Evolutionary conservation across 2,113 vertebrate genomes (phyloP), one percentile per base, ranked within the genome.

Genomic region (Potamarius usumacintae): DNA sequence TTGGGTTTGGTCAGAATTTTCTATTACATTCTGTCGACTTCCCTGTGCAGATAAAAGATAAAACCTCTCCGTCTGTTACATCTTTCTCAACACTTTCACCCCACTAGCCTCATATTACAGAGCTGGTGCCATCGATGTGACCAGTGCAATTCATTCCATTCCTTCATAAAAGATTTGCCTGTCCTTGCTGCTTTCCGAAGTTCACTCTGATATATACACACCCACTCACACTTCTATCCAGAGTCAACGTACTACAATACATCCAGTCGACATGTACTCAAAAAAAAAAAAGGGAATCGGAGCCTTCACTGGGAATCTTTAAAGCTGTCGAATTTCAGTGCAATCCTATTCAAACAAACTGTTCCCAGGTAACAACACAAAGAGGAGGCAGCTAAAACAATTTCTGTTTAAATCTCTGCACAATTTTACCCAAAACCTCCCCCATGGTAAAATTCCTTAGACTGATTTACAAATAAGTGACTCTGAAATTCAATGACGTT

Each of bases 81-180:
- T 30, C 71, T 74, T 22, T 74, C 42, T 74, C 42, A 74, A 8
- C 22, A 77, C 74, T 77, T 77, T 52, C 52, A 79, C 52, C 25
- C 53, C 77, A 30, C 12, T 79, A 25, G 52, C 77, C n/a, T 79
- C 20, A 14, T 22, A 62, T 82, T 42, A 82, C 57, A 42, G 79
- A 65, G 11, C 62, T 18, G 82, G 62, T 12, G 14, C 85, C 57
- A 79, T 79, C 17, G 18, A 11, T 12, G 14, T 14, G 74, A 60
- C 50, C 50, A 62, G 69, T 65, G 74, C 22, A 78, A 65, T 48
- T 69, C 15, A 65, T 60, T 20, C 58, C 48, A 78, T 52, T 15
- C n/a, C 58, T 85, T 63, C 58, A 85, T 78, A 77, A 78, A 85
- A 30, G 25, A 52, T 79, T 52, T 53, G 27, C 30, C 22, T 30